phyloP scores from a whole-genome alignment of 2,888 invertebrate species.

The Drosophila melanocephala region DNA sequence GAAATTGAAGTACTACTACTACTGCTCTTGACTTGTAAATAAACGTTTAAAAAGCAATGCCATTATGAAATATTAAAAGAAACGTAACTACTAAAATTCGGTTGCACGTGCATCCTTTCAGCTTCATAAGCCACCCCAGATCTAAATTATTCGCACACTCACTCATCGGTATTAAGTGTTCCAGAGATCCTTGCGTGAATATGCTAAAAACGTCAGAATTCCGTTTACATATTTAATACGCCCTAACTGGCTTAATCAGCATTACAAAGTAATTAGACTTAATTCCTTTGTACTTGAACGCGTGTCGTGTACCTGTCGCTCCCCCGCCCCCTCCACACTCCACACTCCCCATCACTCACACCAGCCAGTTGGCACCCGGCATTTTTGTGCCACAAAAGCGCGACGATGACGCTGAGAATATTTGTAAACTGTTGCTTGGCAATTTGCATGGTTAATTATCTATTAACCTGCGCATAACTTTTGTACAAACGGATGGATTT shows the following conservation, averaged over 20 bases:
- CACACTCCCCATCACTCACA: background rate
- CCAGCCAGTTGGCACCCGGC: conserved; percentile 24
- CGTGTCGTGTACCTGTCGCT: conserved; percentile 30
- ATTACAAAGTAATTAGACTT: conserved; percentile 81
- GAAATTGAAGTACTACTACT: conserved; percentile 6
- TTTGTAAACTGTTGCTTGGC: conserved; percentile 78
- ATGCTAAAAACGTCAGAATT: conserved; percentile 65
- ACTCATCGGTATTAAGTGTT: background rate
- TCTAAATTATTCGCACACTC: background rate
- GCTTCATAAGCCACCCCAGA: background rate
- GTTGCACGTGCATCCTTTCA: conserved; percentile 5
- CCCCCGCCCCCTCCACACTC: conserved; percentile 1
- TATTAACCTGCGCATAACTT: conserved; percentile 80
- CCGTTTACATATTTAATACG: conserved; percentile 76
- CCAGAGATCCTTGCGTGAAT: conserved; percentile 36
- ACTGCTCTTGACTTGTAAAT: conserved; percentile 30
- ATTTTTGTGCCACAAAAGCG: conserved; percentile 29
- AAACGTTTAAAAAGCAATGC: conserved; percentile 18
- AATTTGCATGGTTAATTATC: conserved; percentile 82
- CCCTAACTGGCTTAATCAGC: conserved; percentile 78
- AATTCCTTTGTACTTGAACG: conserved; percentile 74
- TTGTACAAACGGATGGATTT: conserved; percentile 38
- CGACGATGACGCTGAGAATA: conserved; percentile 58
- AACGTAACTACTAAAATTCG: background rate
- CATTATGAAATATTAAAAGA: conserved; percentile 27